Conservation (phyloP, 2,797 vertebrate genomes). For the Platyrinchus mystaceus region DNA sequence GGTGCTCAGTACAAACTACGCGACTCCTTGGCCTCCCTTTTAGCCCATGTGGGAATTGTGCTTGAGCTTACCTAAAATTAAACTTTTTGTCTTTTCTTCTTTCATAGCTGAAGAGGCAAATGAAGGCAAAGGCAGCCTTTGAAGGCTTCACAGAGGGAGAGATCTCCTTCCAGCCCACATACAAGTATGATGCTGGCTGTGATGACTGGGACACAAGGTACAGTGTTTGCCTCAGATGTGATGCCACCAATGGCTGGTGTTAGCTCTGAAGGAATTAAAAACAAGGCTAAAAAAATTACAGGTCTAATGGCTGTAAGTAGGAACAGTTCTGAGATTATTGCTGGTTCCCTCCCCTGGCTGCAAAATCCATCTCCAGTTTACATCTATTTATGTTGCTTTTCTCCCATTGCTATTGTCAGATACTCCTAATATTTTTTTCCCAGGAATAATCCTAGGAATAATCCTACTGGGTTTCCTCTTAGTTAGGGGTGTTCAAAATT, state of each 20-base stretch:
- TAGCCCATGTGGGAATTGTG: neutral
- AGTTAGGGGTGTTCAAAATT: neutral
- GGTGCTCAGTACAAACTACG: neutral
- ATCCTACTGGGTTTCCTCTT: neutral
- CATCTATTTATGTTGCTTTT: neutral
- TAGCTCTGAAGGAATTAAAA: neutral
- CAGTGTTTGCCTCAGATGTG: neutral
- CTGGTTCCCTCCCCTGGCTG: neutral
- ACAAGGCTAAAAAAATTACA: neutral
- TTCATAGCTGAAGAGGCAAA: slow-evolving; percentile 87
- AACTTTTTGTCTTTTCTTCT: neutral
- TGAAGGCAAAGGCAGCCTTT: slow-evolving; percentile 87
- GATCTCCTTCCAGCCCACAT: slow-evolving; percentile 95
- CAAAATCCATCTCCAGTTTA: neutral
- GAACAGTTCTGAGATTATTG: neutral
- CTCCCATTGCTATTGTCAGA: neutral
- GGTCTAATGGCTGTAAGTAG: neutral
- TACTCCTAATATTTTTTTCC: neutral
- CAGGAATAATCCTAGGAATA: neutral
- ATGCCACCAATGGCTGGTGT: neutral
- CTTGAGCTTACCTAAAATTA: neutral
- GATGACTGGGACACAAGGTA: slow-evolving; percentile 97
- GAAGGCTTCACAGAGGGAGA: slow-evolving; percentile 90
- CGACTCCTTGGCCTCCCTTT: neutral
- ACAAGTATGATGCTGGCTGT: slow-evolving; percentile 94